Evolutionary conservation across 2,797 vertebrate genomes (phyloP).

Genomic region (Schizothorax lantsangensis): DNA sequence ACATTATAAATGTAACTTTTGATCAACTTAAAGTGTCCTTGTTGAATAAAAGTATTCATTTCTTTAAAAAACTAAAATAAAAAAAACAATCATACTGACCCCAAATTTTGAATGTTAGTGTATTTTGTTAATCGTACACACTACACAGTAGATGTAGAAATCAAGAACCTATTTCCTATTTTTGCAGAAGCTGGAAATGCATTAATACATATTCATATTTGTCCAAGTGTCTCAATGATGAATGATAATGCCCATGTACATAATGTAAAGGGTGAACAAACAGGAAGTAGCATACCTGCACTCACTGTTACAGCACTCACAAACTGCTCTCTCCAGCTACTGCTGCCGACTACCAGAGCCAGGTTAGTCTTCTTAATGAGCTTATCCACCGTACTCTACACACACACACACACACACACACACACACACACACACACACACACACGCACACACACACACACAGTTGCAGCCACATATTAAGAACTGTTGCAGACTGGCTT

Average conservation of each 20-base stretch:
- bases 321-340: slow-evolving; percentile 90
- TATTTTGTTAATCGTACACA: not conserved
- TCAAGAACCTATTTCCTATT: not conserved
- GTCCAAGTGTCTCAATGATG: not conserved
- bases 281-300: slow-evolving; percentile 75
- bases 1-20: not conserved
- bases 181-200: not conserved
- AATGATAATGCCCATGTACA: not conserved
- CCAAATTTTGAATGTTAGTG: not conserved
- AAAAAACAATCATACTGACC: not conserved
- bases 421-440: slow-evolving; percentile 9
- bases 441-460: not conserved
- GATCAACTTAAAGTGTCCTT: not conserved
- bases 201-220: slow-evolving; percentile 8
- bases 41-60: not conserved
- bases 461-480: slow-evolving; percentile 19
- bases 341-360: slow-evolving; percentile 87
- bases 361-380: slow-evolving; percentile 89
- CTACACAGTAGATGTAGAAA: not conserved
- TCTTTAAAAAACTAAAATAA: not conserved
- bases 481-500: not conserved
- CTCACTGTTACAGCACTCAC: slow-evolving; percentile 86
- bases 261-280: not conserved
- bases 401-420: slow-evolving; percentile 49
- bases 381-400: slow-evolving; percentile 86